A percentile compares a stretch with the other conserved stretches of the same genome.
These are phyloP conservation scores for Nannoperca australis DNA, from an alignment of 2,797 vertebrate species.

Conservation along the genomic window DNA sequence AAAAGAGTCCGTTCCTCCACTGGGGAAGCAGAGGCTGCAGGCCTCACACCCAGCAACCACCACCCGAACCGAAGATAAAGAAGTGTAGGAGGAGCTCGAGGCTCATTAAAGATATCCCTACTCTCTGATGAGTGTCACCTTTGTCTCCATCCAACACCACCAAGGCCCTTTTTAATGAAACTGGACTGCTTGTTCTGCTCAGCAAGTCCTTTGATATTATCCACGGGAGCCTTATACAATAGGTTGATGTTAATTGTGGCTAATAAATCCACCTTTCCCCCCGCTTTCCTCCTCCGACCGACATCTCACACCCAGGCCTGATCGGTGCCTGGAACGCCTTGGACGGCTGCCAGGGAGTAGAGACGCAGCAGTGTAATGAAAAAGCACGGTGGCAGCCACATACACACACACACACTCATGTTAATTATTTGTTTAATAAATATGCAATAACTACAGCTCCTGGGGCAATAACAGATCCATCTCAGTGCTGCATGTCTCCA, in stretches of 20 bases:
- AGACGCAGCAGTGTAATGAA: conserved; percentile 64
- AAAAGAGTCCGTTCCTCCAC: conserved; percentile 27
- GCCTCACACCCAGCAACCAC: conserved; percentile 38
- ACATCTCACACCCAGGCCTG: conserved; percentile 42
- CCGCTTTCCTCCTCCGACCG: conserved; percentile 2
- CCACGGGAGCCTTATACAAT: conserved; percentile 66
- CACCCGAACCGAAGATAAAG: conserved; percentile 14
- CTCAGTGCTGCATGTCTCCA: conserved; percentile 32
- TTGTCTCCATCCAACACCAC: conserved; percentile 52
- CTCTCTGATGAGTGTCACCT: conserved; percentile 59
- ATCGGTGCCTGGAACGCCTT: conserved; percentile 57
- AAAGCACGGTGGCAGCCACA: conserved; percentile 44
- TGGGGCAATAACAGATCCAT: conserved; percentile 56
- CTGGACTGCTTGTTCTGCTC: conserved; percentile 55
- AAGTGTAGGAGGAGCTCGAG: conserved; percentile 8
- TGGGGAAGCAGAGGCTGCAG: conserved; percentile 12
- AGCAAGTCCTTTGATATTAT: conserved; percentile 64
- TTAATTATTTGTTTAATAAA: conserved; percentile 83
- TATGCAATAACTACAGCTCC: conserved; percentile 74
- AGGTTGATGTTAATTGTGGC: conserved; percentile 77
- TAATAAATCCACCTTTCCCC: conserved; percentile 73
- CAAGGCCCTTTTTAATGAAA: conserved; percentile 60
- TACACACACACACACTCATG: conserved; percentile 40
- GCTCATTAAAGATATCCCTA: conserved; percentile 49
- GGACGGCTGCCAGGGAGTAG: conserved; percentile 65